Conservation (phyloP, 2,113 vertebrate genomes). For the Megaceryle torquata region DNA sequence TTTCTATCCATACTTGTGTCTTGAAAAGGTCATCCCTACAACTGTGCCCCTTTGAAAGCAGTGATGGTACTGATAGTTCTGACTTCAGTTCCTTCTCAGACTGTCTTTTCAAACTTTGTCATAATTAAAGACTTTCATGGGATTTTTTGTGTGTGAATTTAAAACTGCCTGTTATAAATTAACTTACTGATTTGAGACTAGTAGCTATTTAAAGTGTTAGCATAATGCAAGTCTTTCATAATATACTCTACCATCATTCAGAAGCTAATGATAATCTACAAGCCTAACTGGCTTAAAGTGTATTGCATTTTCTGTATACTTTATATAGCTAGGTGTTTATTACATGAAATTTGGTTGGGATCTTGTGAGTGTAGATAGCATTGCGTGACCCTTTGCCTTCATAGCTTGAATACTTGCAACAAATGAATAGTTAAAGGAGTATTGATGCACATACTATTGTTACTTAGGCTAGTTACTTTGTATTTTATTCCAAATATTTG, state of each 20-base stretch:
- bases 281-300: neutral
- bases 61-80: neutral
- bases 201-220: neutral
- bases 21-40: neutral
- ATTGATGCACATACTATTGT: neutral
- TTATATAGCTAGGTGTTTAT: neutral
- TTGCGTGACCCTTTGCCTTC: neutral
- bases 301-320: neutral
- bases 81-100: neutral
- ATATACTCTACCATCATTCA: neutral
- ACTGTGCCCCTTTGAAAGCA: neutral
- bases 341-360: neutral
- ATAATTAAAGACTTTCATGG: neutral
- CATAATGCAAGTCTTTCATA: neutral
- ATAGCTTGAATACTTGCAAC: neutral
- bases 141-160: neutral
- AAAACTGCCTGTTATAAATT: neutral
- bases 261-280: neutral
- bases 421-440: neutral
- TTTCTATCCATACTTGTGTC: neutral
- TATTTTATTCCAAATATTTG: neutral
- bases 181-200: neutral
- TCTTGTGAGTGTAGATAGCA: neutral
- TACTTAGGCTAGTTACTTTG: neutral
- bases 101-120: neutral